phyloP scores from a whole-genome alignment of 2,113 vertebrate genomes.

The Amphiprion ocellaris region DNA sequence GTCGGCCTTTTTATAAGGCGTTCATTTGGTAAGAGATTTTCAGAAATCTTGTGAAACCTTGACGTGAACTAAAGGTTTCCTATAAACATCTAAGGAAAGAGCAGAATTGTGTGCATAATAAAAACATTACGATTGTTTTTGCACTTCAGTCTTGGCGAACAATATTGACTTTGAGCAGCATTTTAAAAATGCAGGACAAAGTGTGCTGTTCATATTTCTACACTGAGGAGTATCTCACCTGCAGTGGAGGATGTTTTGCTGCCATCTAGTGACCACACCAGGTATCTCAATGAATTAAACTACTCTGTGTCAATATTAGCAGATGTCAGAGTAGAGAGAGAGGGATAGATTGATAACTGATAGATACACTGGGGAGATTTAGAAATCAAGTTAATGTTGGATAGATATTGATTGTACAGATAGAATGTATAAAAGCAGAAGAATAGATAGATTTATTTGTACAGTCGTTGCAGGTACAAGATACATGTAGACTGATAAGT shows the following conservation, averaged over 20 bases:
- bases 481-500: neutral
- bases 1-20: neutral
- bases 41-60: neutral
- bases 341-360: neutral
- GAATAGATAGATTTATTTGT: neutral
- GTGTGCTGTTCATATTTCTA: conserved; percentile 8
- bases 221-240: conserved; percentile 22
- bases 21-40: neutral
- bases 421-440: too few species aligned
- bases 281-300: conserved; percentile 26
- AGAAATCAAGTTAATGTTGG: neutral
- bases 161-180: neutral
- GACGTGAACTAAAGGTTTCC: neutral
- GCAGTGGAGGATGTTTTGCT: conserved; percentile 38
- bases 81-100: neutral
- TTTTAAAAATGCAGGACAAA: conserved; percentile 2
- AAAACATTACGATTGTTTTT: too few species aligned
- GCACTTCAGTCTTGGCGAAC: neutral
- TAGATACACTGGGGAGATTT: neutral
- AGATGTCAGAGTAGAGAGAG: neutral
- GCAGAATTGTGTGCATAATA: too few species aligned
- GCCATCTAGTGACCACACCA: conserved; percentile 68
- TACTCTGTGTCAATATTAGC: neutral
- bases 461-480: neutral
- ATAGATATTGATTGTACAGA: neutral